A percentile compares a stretch with the other conserved stretches of the same genome.
phyloP scores from a whole-genome alignment of 2,888 invertebrate species.

The Drosophila incognita region DNA sequence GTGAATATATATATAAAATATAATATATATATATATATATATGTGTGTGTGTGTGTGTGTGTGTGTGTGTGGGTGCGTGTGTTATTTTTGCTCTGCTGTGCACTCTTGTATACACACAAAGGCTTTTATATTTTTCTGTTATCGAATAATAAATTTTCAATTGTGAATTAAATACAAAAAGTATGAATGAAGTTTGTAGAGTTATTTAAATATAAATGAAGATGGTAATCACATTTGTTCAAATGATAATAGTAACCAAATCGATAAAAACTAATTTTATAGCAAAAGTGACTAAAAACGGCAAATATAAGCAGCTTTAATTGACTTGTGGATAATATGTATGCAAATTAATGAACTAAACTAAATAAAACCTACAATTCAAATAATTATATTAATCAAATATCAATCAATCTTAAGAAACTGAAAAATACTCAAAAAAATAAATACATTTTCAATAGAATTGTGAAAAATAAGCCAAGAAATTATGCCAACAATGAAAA shows the following conservation, averaged over 20 bases:
- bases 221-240: too few species aligned
- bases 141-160: not conserved
- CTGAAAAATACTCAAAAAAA: not conserved
- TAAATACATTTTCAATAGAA: not conserved
- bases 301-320: too few species aligned
- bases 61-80: slow-evolving; percentile 2
- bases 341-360: too few species aligned
- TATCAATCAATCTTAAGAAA: not conserved
- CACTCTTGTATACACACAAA: slow-evolving; percentile 13
- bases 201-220: too few species aligned
- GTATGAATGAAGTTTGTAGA: not conserved
- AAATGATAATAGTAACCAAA: not conserved
- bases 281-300: not conserved
- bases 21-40: not conserved
- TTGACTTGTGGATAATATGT: too few species aligned
- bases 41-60: not conserved
- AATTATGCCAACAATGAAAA: not conserved
- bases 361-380: not conserved
- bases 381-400: not conserved
- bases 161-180: not conserved
- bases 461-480: not conserved
- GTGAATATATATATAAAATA: not conserved
- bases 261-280: not conserved
- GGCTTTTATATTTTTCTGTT: not conserved
- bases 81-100: slow-evolving; percentile 8